A percentile compares a stretch with the other conserved stretches of the same genome.
Conservation (phyloP, 2,797 vertebrate species). For the Decapterus maruadsi region DNA sequence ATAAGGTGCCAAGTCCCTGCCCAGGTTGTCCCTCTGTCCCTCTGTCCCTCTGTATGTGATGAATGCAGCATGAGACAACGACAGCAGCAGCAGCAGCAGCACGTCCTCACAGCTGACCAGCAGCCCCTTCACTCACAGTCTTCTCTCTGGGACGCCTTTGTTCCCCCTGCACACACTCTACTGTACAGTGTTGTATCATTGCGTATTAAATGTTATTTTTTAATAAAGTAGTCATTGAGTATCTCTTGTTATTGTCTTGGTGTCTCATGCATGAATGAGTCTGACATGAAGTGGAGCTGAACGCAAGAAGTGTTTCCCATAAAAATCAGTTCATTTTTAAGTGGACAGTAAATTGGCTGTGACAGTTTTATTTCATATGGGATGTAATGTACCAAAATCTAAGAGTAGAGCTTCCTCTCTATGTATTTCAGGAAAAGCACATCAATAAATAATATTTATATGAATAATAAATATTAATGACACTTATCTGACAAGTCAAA, state of each 20-base stretch:
- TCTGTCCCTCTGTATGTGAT: conserved; percentile 28
- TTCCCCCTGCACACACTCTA: conserved; percentile 50
- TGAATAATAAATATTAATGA: too few species aligned
- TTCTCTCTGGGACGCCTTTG: conserved; percentile 59
- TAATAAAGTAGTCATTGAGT: conserved; percentile 80
- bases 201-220: conserved; percentile 83
- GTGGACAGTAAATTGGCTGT: too few species aligned
- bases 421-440: too few species aligned
- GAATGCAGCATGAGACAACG: conserved; percentile 68
- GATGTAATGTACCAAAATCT: too few species aligned
- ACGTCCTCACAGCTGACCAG: conserved; percentile 63
- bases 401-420: too few species aligned
- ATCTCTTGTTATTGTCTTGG: conserved; percentile 31
- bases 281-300: neutral
- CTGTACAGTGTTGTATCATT: conserved; percentile 78
- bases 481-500: too few species aligned
- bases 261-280: too few species aligned
- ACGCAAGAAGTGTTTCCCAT: too few species aligned
- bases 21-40: conserved; percentile 20
- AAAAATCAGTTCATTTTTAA: too few species aligned
- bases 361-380: too few species aligned
- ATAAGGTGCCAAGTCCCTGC: conserved; percentile 22
- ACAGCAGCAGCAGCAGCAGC: conserved; percentile 37
- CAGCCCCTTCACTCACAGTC: conserved; percentile 56
- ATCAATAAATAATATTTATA: too few species aligned